Percentiles rank a stretch among this genome's conserved stretches.
phyloP scores from a whole-genome alignment of 1,140 invertebrate genomes.

The Scaptodrosophila lebanonensis region DNA sequence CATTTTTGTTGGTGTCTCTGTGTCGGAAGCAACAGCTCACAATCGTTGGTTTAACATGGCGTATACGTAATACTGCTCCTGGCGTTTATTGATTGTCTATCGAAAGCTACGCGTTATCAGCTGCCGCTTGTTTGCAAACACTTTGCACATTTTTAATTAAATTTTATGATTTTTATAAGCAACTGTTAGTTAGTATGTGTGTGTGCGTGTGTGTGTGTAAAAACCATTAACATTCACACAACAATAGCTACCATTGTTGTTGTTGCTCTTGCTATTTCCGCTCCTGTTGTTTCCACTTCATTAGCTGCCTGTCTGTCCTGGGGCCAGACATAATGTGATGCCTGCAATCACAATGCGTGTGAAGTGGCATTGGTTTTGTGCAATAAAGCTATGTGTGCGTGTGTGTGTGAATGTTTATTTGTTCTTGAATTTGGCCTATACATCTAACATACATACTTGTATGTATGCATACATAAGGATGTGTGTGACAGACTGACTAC shows the following conservation, averaged over 20 bases:
- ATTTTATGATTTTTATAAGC: constrained; percentile 23
- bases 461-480: constrained; percentile 6
- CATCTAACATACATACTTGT: constrained; percentile 8
- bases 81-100: constrained; percentile 33
- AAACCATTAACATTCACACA: constrained; percentile 51
- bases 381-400: constrained; percentile 49
- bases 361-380: constrained; percentile 51
- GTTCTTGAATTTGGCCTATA: constrained; percentile 38
- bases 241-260: too few relatives aligned
- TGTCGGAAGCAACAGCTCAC: constrained; percentile 65
- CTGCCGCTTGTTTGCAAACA: background rate
- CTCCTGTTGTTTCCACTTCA: too few relatives aligned
- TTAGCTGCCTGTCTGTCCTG: constrained; percentile 39
- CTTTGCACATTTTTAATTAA: constrained; percentile 40
- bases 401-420: constrained; percentile 15
- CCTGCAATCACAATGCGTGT: constrained; percentile 10
- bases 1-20: constrained; percentile 30
- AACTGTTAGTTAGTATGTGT: constrained; percentile 3
- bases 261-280: too few relatives aligned
- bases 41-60: constrained; percentile 54
- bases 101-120: background rate
- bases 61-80: constrained; percentile 48
- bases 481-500: too few relatives aligned
- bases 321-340: constrained; percentile 1
- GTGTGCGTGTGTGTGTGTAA: constrained; percentile 19